phyloP scores from a whole-genome alignment of 2,113 vertebrate genomes.

The Vulpes ferrilata region DNA sequence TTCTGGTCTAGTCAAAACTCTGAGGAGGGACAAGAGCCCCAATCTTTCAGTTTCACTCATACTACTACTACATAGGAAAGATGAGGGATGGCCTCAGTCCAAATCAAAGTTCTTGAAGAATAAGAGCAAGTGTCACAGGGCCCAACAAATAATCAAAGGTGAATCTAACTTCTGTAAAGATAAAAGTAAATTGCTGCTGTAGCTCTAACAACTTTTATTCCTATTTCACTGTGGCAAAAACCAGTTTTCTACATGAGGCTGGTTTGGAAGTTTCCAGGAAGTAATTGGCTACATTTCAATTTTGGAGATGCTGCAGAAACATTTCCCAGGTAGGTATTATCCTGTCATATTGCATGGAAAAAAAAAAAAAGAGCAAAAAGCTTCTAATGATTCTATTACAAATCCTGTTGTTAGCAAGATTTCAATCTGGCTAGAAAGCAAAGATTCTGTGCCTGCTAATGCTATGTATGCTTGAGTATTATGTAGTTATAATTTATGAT shows the following conservation, averaged over 20 bases:
- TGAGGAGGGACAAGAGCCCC: background rate
- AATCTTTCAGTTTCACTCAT: background rate
- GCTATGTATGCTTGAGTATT: background rate
- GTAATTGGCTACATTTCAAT: conserved; percentile 6
- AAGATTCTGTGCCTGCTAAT: background rate
- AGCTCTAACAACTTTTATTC: background rate
- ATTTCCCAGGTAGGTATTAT: background rate
- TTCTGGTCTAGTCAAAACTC: background rate
- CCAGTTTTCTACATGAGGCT: background rate
- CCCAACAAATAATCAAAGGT: background rate
- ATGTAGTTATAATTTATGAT: background rate
- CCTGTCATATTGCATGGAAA: background rate
- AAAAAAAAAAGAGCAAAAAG: background rate
- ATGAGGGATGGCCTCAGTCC: background rate
- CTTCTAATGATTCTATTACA: background rate
- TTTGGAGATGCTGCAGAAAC: conserved; percentile 23
- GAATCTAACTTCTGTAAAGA: background rate
- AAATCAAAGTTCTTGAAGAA: background rate
- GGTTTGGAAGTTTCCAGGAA: background rate
- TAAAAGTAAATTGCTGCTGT: background rate
- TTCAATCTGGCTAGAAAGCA: background rate
- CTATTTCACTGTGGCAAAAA: conserved; percentile 25
- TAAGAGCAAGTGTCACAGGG: background rate
- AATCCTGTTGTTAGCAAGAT: background rate
- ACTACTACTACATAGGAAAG: background rate